Evolutionary conservation across 2,888 invertebrate genomes (phyloP), one percentile per base, ranked within the genome.

Genomic region (Eubasilissa splendida): DNA sequence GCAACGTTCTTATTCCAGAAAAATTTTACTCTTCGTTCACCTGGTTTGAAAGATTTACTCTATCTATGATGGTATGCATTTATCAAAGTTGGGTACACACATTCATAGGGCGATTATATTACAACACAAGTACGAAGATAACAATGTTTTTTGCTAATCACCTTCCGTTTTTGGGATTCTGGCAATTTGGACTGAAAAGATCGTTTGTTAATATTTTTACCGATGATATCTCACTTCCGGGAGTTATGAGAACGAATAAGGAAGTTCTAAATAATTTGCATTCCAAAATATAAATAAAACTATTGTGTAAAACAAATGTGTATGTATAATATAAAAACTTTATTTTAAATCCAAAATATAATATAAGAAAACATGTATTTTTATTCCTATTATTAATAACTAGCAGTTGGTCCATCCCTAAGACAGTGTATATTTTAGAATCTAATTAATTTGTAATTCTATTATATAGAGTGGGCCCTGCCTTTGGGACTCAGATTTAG

Each of bases 81-180:
- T 78, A 56, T 14, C 31, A 71, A 71, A n/a, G 42, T 11, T 63
- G 42, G 8, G 90, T 92, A 85, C 86, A 87, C 10, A 91, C 89
- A 14, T 86, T 85, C 80, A 85, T 93, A 76, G 92, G 94, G 31
- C 90, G 94, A 11, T 87, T 90, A 68, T 92, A 92, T 84, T 91
- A 94, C 74, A 95, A 95, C 86, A 86, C 88, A 33, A 88, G 92
- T 71, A 92, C 93, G 86, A 88, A 89, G 85, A 85, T 93, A 1
- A 89, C 92, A 22, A 86, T 95, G n/a, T 91, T 92, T 83, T 86
- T 95, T 0, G 93, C 94, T 87, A 92, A 92, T 84, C 91, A 93
- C 77, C 93, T 92, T 85, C 96, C 96, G 0, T 93, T 93, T 84
- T 85, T 95, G 63, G 95, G 94, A 0, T 93, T 93, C 87, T 91